Evolutionary conservation across 2,888 invertebrate species (phyloP).

Genomic region (Loripinus fragilis): DNA sequence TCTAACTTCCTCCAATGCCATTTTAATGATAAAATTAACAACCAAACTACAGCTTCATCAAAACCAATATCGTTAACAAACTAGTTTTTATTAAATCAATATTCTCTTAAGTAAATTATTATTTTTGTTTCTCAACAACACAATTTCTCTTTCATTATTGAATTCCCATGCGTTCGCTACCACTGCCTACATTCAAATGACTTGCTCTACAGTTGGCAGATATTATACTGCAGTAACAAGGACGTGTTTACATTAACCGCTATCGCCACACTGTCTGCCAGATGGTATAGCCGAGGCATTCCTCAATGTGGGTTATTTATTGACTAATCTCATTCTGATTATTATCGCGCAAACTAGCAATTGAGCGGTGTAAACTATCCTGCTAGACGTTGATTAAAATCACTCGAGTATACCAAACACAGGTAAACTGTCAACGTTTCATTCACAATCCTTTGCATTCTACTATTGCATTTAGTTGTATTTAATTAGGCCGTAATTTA

Average conservation of each 20-base stretch:
- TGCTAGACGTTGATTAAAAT: conserved; percentile 17
- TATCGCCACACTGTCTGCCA: conserved; percentile 76
- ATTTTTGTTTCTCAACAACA: background rate
- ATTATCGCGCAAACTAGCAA: conserved; percentile 68
- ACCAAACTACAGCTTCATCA: background rate
- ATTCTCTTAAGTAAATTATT: background rate
- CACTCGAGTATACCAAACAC: conserved; percentile 12
- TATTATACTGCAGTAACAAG: conserved; percentile 30
- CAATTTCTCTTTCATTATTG: background rate
- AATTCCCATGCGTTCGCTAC: conserved; percentile 28
- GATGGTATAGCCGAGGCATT: conserved; percentile 79
- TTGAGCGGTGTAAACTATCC: conserved; percentile 23
- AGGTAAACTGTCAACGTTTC: conserved; percentile 13
- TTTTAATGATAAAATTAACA: background rate
- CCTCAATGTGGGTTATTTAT: conserved; percentile 79
- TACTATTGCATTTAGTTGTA: too few species aligned
- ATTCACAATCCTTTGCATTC: background rate
- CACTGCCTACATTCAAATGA: conserved; percentile 57
- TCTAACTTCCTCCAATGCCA: background rate
- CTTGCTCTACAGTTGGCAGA: conserved; percentile 23
- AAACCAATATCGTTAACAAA: background rate
- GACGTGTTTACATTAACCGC: conserved; percentile 70
- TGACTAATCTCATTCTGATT: conserved; percentile 78
- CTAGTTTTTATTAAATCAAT: background rate
- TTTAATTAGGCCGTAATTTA: too few species aligned